phyloP scores from a whole-genome alignment of 2,797 vertebrate genomes.

The Notamacropus eugenii region DNA sequence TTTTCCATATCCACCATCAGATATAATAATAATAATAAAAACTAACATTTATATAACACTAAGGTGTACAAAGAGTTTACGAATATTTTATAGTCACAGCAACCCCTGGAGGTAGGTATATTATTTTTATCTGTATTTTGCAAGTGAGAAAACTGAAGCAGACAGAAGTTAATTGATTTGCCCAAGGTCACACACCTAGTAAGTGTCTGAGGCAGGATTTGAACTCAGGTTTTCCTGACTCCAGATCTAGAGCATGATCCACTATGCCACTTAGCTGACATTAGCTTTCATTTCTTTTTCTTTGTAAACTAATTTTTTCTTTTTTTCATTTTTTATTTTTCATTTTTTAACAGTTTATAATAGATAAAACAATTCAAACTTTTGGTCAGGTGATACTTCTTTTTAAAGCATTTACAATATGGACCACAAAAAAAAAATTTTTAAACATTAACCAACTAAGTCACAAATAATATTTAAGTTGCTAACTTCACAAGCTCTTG shows the following conservation, averaged over 20 bases:
- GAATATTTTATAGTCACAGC: neutral
- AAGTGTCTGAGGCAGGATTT: neutral
- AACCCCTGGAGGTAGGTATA: neutral
- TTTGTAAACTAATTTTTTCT: neutral
- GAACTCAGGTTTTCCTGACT: neutral
- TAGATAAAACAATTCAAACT: too few species aligned
- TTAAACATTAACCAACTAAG: too few species aligned
- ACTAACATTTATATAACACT: neutral
- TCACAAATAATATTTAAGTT: too few species aligned
- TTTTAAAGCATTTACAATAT: too few species aligned
- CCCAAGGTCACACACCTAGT: neutral
- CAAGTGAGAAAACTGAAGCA: neutral
- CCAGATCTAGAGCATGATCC: neutral
- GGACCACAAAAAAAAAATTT: too few species aligned
- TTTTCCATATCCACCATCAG: neutral
- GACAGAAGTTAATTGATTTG: neutral
- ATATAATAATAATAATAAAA: neutral
- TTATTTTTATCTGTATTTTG: neutral
- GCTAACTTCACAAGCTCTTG: too few species aligned
- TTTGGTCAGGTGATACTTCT: too few species aligned
- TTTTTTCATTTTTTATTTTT: neutral
- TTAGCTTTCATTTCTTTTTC: neutral
- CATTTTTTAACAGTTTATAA: too few species aligned
- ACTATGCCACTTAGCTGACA: neutral
- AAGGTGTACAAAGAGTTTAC: neutral